phyloP scores from a whole-genome alignment of 2,888 invertebrate species.

The Drosophila borealis region DNA sequence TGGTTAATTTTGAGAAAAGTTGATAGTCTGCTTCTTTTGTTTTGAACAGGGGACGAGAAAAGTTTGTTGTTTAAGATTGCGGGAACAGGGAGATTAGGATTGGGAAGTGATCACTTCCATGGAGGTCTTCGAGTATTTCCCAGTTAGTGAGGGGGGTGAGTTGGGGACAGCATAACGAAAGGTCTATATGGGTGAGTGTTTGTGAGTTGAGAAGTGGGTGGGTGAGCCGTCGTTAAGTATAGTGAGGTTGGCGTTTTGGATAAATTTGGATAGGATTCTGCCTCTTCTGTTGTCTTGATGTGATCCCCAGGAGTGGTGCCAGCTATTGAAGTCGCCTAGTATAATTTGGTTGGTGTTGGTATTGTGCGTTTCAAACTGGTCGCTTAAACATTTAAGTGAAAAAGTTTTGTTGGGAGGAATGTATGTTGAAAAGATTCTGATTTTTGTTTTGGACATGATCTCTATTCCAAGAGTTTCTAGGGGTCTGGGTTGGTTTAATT shows the following conservation, averaged over 20 bases:
- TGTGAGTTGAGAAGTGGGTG: conserved; percentile 9
- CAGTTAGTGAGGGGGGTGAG: conserved; percentile 9
- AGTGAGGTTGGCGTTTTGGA: background rate
- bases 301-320: conserved; percentile 13
- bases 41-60: conserved; percentile 12
- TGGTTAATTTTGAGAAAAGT: background rate
- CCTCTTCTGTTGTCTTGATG: conserved; percentile 8
- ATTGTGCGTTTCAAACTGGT: too few species aligned
- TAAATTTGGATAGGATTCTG: conserved; percentile 12
- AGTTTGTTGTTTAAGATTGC: background rate
- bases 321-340: too few species aligned
- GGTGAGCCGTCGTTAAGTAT: conserved; percentile 19
- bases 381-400: too few species aligned
- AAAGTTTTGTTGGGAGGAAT: too few species aligned
- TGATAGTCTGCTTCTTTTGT: conserved; percentile 16
- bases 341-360: too few species aligned
- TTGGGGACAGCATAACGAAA: conserved; percentile 3
- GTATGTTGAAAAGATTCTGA: too few species aligned
- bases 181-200: conserved; percentile 9
- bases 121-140: conserved; percentile 21
- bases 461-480: too few species aligned
- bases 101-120: conserved; percentile 31
- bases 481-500: background rate
- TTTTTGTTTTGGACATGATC: too few species aligned
- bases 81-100: conserved; percentile 16